Base-by-base conservation (phyloP, 2,888 invertebrate genomes). In the Nomada fabriciana region DNA sequence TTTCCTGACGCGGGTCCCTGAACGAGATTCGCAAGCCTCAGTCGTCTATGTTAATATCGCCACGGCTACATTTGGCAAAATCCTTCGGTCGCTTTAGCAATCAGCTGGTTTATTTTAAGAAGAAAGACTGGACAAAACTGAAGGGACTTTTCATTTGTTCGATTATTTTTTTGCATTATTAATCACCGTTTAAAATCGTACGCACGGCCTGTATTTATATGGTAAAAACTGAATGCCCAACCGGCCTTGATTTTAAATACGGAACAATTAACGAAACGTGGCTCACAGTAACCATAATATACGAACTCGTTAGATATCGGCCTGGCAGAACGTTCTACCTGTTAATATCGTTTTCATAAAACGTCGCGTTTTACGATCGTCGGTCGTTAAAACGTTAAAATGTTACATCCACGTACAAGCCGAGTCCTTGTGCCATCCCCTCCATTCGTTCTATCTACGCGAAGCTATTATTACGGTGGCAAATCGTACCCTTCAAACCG, bases 351-450 rank as follows among this genome's bases (percentile, higher is more conserved):
- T 76, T 64, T 57, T 50, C 60, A 68, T 61, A 61, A 52, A 67
- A 25, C 57, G 63, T 57, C 29, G 20, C 36, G n/a, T 64, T 76
- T 76, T 70, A 79, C 69, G 57, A 79, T 64, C 50, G 42, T 13
- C 55, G 61, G 67, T 74, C 78, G 67, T 78, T 74, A 63, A 67
- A 70, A 64, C 42, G 55, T 15, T 64, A 70, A 70, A 78, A 74
- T 57, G 74, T 78, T 73, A 59, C 60, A 36, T 57, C 55, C 20
- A 67, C 55, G n/a, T 15, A 42, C 3, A 9, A n/a, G 13, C 1
- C 10, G n/a, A 25, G 23, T 57, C 23, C 20, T 25, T 23, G 13
- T 15, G 13, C 23, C 23, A 20, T 10, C n/a, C n/a, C 47, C 25
- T 4, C 42, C n/a, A 10, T 43, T 15, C 61, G 59, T 60, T 50